Evolutionary conservation across 2,113 vertebrate genomes (phyloP).

Genomic region (Girardinichthys multiradiatus): DNA sequence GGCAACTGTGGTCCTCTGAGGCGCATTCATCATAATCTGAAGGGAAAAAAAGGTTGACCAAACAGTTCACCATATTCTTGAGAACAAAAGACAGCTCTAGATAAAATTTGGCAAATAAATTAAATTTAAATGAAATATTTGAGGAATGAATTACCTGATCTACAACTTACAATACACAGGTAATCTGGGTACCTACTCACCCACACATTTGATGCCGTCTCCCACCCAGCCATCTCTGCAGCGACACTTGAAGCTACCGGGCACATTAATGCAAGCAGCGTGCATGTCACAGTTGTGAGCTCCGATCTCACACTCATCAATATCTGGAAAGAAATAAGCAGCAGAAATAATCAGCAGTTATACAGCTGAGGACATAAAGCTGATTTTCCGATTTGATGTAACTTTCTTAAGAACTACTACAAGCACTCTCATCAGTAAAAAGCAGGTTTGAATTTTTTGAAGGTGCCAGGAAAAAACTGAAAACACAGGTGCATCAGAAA

Average conservation of each 20-base stretch:
- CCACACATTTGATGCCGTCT: slow-evolving; percentile 89
- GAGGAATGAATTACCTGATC: neutral
- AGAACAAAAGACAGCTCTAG: neutral
- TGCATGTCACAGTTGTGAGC: slow-evolving; percentile 92
- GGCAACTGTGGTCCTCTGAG: slow-evolving; percentile 87
- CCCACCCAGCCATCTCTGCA: slow-evolving; percentile 91
- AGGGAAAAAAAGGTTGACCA: neutral
- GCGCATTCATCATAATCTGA: slow-evolving; percentile 91
- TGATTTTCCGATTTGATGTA: neutral
- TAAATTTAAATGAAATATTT: neutral
- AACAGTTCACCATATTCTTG: neutral
- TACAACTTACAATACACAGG: neutral
- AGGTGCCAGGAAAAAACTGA: neutral
- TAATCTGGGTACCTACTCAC: slow-evolving; percentile 77
- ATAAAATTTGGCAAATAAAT: neutral
- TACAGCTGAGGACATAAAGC: neutral
- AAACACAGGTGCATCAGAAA: neutral
- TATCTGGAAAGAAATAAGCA: slow-evolving; percentile 73
- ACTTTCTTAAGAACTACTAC: neutral
- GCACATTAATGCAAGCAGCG: slow-evolving; percentile 89
- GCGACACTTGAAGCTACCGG: slow-evolving; percentile 93
- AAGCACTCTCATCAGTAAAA: neutral
- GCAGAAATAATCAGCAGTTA: neutral
- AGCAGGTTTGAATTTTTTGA: neutral
- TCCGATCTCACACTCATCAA: slow-evolving; percentile 91